A percentile compares a stretch with the other conserved stretches of the same genome.
Evolutionary conservation across 2,797 vertebrate species (phyloP).

Genomic region (Crenuchus spilurus): DNA sequence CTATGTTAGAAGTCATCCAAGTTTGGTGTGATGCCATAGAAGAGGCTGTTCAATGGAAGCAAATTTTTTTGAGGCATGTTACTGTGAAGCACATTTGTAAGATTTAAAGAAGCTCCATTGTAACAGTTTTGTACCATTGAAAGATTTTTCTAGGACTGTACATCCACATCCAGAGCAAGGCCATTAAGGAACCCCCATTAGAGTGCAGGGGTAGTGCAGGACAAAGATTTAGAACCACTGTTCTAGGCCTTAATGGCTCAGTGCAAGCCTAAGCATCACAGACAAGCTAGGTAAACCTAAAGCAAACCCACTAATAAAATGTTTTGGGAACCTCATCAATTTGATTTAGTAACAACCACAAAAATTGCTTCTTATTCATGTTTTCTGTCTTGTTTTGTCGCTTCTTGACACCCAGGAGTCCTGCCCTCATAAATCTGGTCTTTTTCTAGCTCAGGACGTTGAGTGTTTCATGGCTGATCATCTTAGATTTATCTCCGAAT

Average conservation of each 20-base stretch:
- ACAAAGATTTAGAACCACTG: not conserved
- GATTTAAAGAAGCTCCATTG: too few species aligned
- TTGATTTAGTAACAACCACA: conserved; percentile 63
- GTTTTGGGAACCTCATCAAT: conserved; percentile 71
- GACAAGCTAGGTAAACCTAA: conserved; percentile 53
- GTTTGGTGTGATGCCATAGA: too few species aligned
- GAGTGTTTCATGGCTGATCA: conserved; percentile 78
- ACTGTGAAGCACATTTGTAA: too few species aligned
- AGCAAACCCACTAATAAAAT: conserved; percentile 72
- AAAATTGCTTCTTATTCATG: conserved; percentile 74
- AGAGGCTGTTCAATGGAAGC: too few species aligned
- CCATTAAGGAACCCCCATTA: not conserved
- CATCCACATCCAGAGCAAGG: not conserved
- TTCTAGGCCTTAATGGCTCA: not conserved
- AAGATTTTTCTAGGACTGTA: not conserved
- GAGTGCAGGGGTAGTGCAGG: not conserved
- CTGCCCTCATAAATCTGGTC: conserved; percentile 69
- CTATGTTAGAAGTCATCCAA: too few species aligned
- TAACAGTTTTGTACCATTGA: too few species aligned
- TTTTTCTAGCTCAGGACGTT: conserved; percentile 55
- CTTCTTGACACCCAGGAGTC: conserved; percentile 67
- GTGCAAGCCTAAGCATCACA: not conserved
- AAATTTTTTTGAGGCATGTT: too few species aligned
- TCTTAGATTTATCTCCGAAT: conserved; percentile 83
- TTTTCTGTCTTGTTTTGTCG: conserved; percentile 71